These are phyloP conservation scores for Rhagoletis zephyria DNA, from an alignment of 1,140 invertebrate species.

Conservation along the genomic window DNA sequence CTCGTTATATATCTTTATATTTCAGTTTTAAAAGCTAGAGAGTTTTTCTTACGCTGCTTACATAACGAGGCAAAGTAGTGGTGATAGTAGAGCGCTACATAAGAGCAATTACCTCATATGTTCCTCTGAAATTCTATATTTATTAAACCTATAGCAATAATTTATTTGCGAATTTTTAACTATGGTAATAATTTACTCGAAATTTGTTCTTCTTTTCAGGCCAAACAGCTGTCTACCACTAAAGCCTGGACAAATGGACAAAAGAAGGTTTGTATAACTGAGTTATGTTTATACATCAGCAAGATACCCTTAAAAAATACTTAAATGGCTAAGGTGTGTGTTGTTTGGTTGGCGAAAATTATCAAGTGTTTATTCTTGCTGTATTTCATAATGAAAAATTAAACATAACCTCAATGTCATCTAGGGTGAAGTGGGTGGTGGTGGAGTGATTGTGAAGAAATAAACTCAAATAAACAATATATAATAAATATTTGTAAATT, in stretches of 20 bases:
- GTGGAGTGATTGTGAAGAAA: not conserved
- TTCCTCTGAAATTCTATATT: constrained; percentile 59
- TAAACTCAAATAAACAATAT: constrained; percentile 3
- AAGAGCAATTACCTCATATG: constrained; percentile 62
- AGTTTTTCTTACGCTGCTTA: constrained; percentile 49
- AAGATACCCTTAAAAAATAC: no score
- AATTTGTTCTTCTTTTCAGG: constrained; percentile 63
- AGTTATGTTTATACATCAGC: constrained; percentile 56
- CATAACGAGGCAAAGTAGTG: constrained; percentile 18
- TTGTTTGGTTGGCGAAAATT: not conserved
- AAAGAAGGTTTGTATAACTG: constrained; percentile 79
- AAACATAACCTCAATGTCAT: constrained; percentile 68
- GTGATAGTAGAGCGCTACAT: constrained; percentile 22
- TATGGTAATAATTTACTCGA: not conserved
- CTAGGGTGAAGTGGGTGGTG: not conserved
- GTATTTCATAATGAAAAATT: constrained; percentile 25
- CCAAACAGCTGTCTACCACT: constrained; percentile 75
- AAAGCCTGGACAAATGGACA: constrained; percentile 82
- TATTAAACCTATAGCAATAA: constrained; percentile 26
- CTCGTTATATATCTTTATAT: constrained; percentile 28
- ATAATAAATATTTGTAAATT: not conserved
- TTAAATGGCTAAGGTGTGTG: not conserved
- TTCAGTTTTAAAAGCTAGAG: not conserved
- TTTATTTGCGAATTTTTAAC: constrained; percentile 29
- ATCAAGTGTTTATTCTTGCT: constrained; percentile 1